Base-by-base conservation (phyloP, 2,113 vertebrate genomes). In the Orycteropus afer region DNA sequence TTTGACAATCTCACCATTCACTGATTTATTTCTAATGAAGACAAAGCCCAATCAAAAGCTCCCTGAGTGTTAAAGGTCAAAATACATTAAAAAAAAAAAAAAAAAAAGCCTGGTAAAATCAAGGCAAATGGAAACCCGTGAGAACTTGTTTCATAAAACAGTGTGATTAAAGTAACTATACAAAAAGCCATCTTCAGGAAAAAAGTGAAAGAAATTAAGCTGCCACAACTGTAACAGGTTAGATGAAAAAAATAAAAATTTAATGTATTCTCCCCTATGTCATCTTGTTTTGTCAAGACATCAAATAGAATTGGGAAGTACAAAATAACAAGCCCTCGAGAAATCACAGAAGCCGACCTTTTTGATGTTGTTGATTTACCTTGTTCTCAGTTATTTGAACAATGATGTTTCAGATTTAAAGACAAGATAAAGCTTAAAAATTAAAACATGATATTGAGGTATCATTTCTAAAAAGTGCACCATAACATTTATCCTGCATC, bases 261-360 rank as follows among this genome's bases (percentile, higher is more conserved):
- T 99, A 99, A 99, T 99, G 98, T 98, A 98, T 98, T 98, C 98
- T 99, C 99, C 98, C 98, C 95, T 98, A 98, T 99, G 99, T 99
- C 98, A 97, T 99, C 98, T 99, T 99, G 99, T 99, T 99, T 99
- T 99, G 98, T 99, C 98, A 99, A 98, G 99, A 99, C 99, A 99
- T 99, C 99, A 99, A 99, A 99, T 99, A 98, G 99, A 99, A 99
- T 99, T 98, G 98, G 98, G 98, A 99, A 99, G 99, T 99, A 98
- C 98, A 99, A 99, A 99, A 99, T 99, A 99, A 99, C 97, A 99
- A 99, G 98, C 99, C 99, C 99, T 98, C 98, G 99, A 99, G 99
- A 99, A 99, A 99, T 99, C 98, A 99, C 97, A 97, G 98, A 98
- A 98, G 98, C 98, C 98, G 97, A 98, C 98, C 98, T 99, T 98